These are phyloP conservation scores for Excalfactoria chinensis DNA, from an alignment of 2,113 vertebrate genomes.

Conservation along the genomic window DNA sequence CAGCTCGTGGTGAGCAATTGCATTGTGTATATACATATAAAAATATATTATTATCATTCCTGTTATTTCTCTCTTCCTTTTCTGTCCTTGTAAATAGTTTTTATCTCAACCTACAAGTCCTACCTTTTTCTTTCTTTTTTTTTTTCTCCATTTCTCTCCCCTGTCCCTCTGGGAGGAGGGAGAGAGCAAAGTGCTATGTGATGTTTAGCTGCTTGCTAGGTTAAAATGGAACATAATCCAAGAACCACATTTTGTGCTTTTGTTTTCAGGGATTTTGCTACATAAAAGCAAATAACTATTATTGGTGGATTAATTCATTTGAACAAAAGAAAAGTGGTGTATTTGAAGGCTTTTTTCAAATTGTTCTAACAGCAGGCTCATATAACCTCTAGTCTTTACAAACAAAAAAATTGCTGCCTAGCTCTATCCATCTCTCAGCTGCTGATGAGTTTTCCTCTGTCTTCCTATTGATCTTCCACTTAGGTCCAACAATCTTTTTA, in stretches of 20 bases:
- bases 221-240: background rate
- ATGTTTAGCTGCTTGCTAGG: too few relatives aligned
- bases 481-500: background rate
- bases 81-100: too few relatives aligned
- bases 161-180: too few relatives aligned
- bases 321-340: background rate
- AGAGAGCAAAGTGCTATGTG: too few relatives aligned
- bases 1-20: too few relatives aligned
- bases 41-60: too few relatives aligned
- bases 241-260: background rate
- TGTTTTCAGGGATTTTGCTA: background rate
- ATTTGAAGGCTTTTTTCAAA: background rate
- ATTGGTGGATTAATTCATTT: background rate
- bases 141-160: too few relatives aligned
- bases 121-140: too few relatives aligned
- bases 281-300: background rate
- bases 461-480: slow-evolving; percentile 43
- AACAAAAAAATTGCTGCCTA: background rate
- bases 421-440: background rate
- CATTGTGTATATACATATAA: too few relatives aligned
- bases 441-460: slow-evolving; percentile 4
- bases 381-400: background rate
- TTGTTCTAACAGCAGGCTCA: background rate
- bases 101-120: too few relatives aligned
- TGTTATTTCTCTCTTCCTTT: too few relatives aligned